Evolutionary conservation across 2,113 vertebrate genomes (phyloP), one percentile per base, ranked within the genome.

Genomic region (Ciconia stormi): DNA sequence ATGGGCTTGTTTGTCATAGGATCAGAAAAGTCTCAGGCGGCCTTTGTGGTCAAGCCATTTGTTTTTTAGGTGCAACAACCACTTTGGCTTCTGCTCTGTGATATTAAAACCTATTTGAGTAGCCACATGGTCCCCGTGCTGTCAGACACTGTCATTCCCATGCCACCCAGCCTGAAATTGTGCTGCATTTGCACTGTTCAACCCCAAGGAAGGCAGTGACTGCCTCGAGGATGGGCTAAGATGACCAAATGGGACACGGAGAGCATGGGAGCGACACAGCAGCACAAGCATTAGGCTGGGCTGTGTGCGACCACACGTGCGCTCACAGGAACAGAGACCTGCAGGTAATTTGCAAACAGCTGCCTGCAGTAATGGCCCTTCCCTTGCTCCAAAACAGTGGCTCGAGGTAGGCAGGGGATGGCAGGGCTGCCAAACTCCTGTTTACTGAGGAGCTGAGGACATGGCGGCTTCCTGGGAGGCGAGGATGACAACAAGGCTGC

Each of bases 271-370:
- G 47, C 0, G 2, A 21, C 26, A 18, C 4, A 36, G 32, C 61
- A 66, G 56, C 47, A 34, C 58, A 19, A 61, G 73, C 30, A 6
- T 7, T 6, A 10, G 42, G 19, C 55, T 11, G 12, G 44, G 55
- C 82, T 71, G 16, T 20, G 22, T 0, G 0, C 1, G 2, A 11
- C 27, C 46, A 29, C 0, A 0, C 7, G 1, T 16, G 52, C 38
- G 55, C 65, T 58, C n/a, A 18, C 8, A 0, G 86, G 46, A 44
- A 11, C 19, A 13, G 22, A 42, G 46, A 23, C 42, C 81, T 74
- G 66, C 47, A 36, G 65, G 44, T 44, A 52, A 32, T 19, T 63
- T 1, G 13, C 87, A 65, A 55, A 25, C 0, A 0, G 49, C 44
- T 66, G 61, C 56, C 69, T 74, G 32, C 77, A 78, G 46, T 5